These are phyloP conservation scores for Amiota mariae DNA, from an alignment of 2,888 invertebrate species.

Conservation along the genomic window DNA sequence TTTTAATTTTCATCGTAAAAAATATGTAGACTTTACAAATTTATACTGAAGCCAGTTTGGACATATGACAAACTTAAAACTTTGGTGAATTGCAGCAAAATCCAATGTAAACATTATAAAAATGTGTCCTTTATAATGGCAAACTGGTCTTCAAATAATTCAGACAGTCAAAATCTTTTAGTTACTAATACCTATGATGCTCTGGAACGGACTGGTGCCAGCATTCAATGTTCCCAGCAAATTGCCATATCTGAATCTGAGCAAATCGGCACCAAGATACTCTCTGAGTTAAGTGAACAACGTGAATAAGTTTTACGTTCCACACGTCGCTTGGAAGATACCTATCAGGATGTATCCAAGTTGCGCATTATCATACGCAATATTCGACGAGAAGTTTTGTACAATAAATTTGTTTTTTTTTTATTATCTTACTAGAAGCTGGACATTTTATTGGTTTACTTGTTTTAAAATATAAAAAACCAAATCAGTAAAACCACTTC, in stretches of 20 bases:
- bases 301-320: constrained; percentile 82
- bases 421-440: constrained; percentile 83
- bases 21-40: no score
- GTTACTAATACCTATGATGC: constrained; percentile 64
- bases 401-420: constrained; percentile 84
- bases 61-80: no score
- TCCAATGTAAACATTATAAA: no score
- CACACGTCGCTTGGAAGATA: constrained; percentile 80
- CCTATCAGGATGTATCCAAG: constrained; percentile 81
- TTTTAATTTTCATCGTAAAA: no score
- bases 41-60: no score
- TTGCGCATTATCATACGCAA: constrained; percentile 79
- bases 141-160: constrained; percentile 38
- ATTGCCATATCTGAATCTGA: constrained; percentile 88
- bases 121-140: constrained; percentile 17
- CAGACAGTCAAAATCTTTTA: constrained; percentile 74
- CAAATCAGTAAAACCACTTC: not conserved
- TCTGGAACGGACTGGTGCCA: constrained; percentile 76
- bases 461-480: constrained; percentile 78
- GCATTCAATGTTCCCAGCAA: constrained; percentile 81
- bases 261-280: constrained; percentile 83
- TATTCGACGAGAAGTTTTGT: constrained; percentile 81
- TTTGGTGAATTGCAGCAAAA: no score
- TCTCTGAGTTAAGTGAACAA: constrained; percentile 84
- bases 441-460: constrained; percentile 78